Conservation (phyloP, 2,888 invertebrate genomes). For the Petrolisthes cinctipes region DNA sequence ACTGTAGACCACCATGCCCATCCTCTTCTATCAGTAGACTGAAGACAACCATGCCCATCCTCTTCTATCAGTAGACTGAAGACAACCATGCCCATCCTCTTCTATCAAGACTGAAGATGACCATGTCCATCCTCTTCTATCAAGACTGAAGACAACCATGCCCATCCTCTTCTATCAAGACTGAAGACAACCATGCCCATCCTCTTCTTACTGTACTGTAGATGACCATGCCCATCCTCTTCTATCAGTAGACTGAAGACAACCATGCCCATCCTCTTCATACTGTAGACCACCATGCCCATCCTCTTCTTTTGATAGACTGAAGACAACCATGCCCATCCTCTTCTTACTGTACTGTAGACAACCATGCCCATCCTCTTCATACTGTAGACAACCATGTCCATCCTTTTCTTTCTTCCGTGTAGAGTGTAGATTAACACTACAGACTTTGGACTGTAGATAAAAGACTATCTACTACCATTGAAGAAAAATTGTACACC, state of each 20-base stretch:
- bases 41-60: not conserved
- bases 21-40: not conserved
- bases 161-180: not conserved
- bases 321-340: too few relatives aligned
- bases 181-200: conserved; percentile 7
- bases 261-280: too few relatives aligned
- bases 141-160: not conserved
- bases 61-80: not conserved
- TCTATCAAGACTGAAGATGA: not conserved
- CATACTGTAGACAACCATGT: not conserved
- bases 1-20: not conserved
- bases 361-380: conserved; percentile 5
- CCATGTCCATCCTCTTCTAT: not conserved
- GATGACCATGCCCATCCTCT: not conserved
- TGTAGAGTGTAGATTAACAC: too few relatives aligned
- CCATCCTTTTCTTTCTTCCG: not conserved
- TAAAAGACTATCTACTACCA: too few relatives aligned
- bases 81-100: not conserved
- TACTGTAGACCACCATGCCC: not conserved
- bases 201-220: not conserved
- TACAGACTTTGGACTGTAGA: too few relatives aligned
- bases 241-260: not conserved
- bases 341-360: not conserved
- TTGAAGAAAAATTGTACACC: too few relatives aligned
- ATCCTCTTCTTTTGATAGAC: not conserved